A percentile compares a stretch with the other conserved stretches of the same genome.
Conservation (phyloP, 2,113 vertebrate genomes). For the Catharus fuscescens region DNA sequence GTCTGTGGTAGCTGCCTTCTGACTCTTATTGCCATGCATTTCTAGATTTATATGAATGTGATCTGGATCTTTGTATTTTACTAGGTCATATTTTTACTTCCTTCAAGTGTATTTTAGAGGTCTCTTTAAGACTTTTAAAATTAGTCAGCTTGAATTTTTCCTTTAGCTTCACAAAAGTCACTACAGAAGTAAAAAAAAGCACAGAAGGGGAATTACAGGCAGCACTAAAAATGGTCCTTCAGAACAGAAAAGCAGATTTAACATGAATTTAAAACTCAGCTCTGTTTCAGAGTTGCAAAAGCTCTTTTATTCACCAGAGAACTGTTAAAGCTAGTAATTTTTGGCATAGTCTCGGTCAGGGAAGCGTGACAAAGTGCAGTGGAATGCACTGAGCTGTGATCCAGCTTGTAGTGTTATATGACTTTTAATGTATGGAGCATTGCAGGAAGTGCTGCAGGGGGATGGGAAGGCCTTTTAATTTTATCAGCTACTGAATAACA, state of each 20-base stretch:
- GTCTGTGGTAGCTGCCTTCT: not conserved
- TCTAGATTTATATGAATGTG: not conserved
- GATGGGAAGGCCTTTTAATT: not conserved
- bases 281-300: conserved; percentile 63
- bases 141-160: not conserved
- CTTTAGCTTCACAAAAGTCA: conserved; percentile 28
- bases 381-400: conserved; percentile 54
- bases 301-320: conserved; percentile 57
- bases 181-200: not conserved
- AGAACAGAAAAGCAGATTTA: conserved; percentile 47
- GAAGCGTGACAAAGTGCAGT: conserved; percentile 55
- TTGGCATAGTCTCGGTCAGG: conserved; percentile 41
- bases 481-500: not conserved
- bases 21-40: not conserved
- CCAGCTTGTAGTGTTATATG: conserved; percentile 11
- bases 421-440: not conserved
- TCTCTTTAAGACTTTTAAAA: conserved; percentile 14
- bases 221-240: conserved; percentile 19
- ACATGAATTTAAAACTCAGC: conserved; percentile 46
- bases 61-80: not conserved
- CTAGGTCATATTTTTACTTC: conserved; percentile 1
- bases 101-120: not conserved
- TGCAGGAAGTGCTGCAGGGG: not conserved
- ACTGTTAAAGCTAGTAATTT: conserved; percentile 57
- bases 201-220: not conserved